Percentiles rank a stretch among this genome's conserved stretches.
These are phyloP conservation scores for Austrolebias charrua DNA, from an alignment of 2,797 vertebrate species.

Conservation along the genomic window DNA sequence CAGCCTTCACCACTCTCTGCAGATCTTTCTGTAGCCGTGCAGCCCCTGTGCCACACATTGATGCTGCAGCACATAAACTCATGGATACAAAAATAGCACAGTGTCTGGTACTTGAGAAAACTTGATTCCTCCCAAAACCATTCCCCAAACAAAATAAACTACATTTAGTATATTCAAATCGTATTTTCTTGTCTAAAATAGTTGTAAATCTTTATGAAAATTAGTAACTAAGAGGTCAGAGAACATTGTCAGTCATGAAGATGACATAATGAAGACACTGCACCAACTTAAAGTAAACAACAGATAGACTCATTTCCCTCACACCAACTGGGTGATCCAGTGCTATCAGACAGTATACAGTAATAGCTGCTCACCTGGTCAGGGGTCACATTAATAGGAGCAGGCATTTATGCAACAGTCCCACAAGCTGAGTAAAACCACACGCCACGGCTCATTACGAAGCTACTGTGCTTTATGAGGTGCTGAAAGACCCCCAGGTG, in stretches of 20 bases:
- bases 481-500: conserved; percentile 50
- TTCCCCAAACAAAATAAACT: too few relatives aligned
- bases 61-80: too few relatives aligned
- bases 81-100: too few relatives aligned
- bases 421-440: conserved; percentile 29
- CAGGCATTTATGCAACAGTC: conserved; percentile 40
- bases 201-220: too few relatives aligned
- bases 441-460: conserved; percentile 25
- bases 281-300: neutral
- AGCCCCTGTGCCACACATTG: too few relatives aligned
- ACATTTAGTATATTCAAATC: too few relatives aligned
- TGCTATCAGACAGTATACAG: conserved; percentile 46
- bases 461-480: conserved; percentile 45
- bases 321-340: conserved; percentile 37
- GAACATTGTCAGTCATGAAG: neutral
- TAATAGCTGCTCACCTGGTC: conserved; percentile 43
- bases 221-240: neutral
- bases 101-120: too few relatives aligned
- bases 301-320: neutral
- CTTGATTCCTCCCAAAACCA: too few relatives aligned
- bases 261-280: neutral
- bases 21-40: too few relatives aligned
- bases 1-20: too few relatives aligned
- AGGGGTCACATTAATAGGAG: conserved; percentile 40
- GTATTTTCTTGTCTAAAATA: too few relatives aligned